Base-by-base conservation (phyloP, 2,797 vertebrate genomes). In the Rhinatrema bivittatum region DNA sequence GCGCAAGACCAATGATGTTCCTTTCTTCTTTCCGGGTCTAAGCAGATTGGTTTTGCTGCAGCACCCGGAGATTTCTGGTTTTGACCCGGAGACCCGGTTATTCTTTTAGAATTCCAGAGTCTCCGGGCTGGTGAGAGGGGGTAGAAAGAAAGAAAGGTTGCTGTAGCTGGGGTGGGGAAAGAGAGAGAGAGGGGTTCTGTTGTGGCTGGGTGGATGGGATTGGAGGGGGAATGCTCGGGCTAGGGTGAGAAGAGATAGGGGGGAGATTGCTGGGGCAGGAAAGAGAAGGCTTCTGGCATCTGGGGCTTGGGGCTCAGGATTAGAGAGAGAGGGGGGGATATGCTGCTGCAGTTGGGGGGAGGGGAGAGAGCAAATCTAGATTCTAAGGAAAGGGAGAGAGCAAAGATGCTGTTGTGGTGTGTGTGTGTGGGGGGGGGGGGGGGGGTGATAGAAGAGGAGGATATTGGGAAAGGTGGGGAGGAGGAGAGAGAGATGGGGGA, bases 401-500 rank as follows among this genome's bases (percentile, higher is more conserved):
- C 16, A 15, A 25, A 17, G 30, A 11, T 1, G 2, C 4, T 10
- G 7, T 34, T 5, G 16, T 30, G 14, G 25, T 7, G 2, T 25
- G 20, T 9, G 15, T 12, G 16, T 37, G 12, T 16, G 13, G 9
- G 30, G 16, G 14, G 15, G 14, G 53, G 20, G 30, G 4, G 36
- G 9, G n/a, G 25, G 7, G 23, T 9, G 7, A 19, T 9, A 17
- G 5, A 0, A 5, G 7, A 22, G 8, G 29, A 1, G 3, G 3
- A 18, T n/a, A n/a, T n/a, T n/a, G n/a, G n/a, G n/a, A 23, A 5
- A 19, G 4, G 12, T 13, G 16, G 3, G 17, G 1, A 9, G 31
- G n/a, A 11, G 15, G 23, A 18, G 40, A 39, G 39, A 15, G 35
- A 13, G 33, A 43, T 21, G 20, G 22, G 16, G 16, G 22, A 39